Evolutionary conservation across 2,113 vertebrate species (phyloP), one percentile per base, ranked within the genome.

Genomic region (Otolemur garnettii): DNA sequence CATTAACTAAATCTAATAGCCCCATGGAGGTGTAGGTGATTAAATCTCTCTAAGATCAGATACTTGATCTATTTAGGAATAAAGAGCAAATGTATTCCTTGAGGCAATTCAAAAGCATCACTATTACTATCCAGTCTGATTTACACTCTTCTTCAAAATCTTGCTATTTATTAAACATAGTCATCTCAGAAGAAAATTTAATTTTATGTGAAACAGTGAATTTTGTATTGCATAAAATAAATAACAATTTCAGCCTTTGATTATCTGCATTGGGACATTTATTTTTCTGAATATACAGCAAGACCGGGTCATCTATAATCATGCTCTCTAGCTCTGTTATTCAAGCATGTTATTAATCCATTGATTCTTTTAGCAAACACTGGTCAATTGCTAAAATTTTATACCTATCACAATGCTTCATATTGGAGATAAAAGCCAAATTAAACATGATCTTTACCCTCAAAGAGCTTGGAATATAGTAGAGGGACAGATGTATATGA

Each of bases 11-110:
- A 90, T 66, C 4, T 35, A 53, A 79, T 24, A 87, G 26, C 8
- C 7, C 4, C 78, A 42, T n/a, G n/a, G 35, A 92, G 24, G 2
- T 83, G 19, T 45, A 81, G 18, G 8, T 92, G 80, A 79, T 87
- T 87, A 78, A 80, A 82, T 75, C 45, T 93, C 97, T 87, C 83
- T 64, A 24, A 90, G 53, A 71, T 17, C 35, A 96, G 64, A 68
- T 71, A 69, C 74, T 69, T 79, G 28, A 90, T 21, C 92, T 55
- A 81, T 60, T 82, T 93, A 4, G 2, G n/a, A 90, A 78, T 57
- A 93, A 85, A 59, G 93, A 88, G 4, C 69, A 80, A 87, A 81
- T 42, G 1, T n/a, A 90, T 84, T 85, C 11, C 60, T 86, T 10
- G 79, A 90, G 1, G 19, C 78, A 91, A 38, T 93, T 94, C 8